Evolutionary conservation across 2,888 invertebrate species (phyloP).

Genomic region (Myopa testacea): DNA sequence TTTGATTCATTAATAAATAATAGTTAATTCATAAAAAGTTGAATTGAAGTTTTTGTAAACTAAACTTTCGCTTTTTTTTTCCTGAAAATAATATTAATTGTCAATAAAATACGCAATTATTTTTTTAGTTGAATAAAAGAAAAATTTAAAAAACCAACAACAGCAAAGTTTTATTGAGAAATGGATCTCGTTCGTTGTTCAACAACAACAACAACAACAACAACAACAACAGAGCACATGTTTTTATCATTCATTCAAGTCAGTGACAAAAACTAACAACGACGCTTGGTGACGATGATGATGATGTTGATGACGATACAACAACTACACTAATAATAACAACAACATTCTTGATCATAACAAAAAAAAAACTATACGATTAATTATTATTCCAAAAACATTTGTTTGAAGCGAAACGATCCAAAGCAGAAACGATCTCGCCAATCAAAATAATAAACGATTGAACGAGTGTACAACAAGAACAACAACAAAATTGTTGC

Average conservation of each 20-base stretch:
- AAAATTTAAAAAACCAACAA: no score
- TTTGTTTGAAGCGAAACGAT: not conserved
- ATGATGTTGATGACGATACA: not conserved
- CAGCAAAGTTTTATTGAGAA: not conserved
- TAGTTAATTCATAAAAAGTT: no score
- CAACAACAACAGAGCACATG: not conserved
- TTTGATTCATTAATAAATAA: no score
- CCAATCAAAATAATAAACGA: not conserved
- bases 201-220: not conserved
- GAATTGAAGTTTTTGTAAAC: not conserved
- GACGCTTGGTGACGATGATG: not conserved
- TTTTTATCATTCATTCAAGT: not conserved
- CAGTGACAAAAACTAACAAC: not conserved
- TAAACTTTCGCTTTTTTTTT: not conserved
- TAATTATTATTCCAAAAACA: conserved; percentile 34
- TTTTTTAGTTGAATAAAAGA: no score
- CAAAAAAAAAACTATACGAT: conserved; percentile 14
- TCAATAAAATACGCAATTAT: no score
- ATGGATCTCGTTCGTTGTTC: not conserved
- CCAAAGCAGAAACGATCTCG: not conserved
- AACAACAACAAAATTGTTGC: conserved; percentile 17
- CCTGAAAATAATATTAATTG: not conserved
- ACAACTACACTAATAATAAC: not conserved
- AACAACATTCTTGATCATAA: not conserved
- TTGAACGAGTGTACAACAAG: not conserved